phyloP scores from a whole-genome alignment of 2,113 vertebrate species.

The Rafetus swinhoei region DNA sequence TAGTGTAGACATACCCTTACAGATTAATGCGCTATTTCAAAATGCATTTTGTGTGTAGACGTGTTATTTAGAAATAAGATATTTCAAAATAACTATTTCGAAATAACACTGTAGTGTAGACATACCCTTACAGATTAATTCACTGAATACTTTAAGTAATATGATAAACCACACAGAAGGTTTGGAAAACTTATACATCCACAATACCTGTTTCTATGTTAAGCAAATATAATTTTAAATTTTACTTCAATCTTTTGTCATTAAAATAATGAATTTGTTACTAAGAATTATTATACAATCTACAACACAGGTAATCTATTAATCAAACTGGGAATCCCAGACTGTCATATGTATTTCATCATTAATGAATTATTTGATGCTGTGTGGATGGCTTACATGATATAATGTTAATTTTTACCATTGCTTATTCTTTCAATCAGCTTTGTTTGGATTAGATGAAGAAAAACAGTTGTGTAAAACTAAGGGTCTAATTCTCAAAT shows the following conservation, averaged over 20 bases:
- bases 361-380: background rate
- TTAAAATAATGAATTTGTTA: background rate
- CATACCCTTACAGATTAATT: background rate
- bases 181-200: background rate
- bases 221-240: background rate
- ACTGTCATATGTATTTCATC: background rate
- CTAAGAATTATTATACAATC: background rate
- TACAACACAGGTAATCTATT: background rate
- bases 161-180: background rate
- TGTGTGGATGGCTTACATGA: background rate
- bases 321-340: background rate
- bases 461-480: background rate
- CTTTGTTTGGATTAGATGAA: background rate
- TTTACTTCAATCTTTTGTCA: background rate
- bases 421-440: background rate
- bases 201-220: background rate
- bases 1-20: background rate
- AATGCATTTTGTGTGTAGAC: too few relatives aligned
- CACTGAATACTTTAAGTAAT: fast-evolving
- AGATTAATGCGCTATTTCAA: background rate
- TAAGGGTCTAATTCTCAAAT: background rate
- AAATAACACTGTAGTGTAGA: too few relatives aligned
- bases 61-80: too few relatives aligned
- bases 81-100: too few relatives aligned
- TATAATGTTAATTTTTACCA: background rate